Evolutionary conservation across 2,888 invertebrate genomes (phyloP).

Genomic region (Hyalella azteca): DNA sequence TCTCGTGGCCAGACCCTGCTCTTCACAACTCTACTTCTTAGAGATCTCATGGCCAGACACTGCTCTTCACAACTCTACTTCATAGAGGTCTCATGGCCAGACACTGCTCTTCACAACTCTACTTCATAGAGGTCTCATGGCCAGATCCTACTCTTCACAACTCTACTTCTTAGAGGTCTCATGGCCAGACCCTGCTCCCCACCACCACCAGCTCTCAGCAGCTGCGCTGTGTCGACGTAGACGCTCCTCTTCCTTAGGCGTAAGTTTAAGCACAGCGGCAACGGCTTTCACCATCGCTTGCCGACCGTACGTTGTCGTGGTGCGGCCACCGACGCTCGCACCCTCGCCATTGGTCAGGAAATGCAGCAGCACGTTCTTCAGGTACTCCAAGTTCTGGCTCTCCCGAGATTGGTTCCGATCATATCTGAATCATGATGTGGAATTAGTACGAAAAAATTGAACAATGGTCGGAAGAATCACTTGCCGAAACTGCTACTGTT

Average conservation of each 20-base stretch:
- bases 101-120: no score
- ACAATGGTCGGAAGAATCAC: neutral
- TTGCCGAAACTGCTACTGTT: neutral
- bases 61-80: constrained; percentile 54
- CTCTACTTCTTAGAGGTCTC: constrained; percentile 1
- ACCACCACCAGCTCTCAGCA: constrained; percentile 45
- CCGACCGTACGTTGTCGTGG: constrained; percentile 61
- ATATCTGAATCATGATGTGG: constrained; percentile 60
- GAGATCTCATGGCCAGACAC: constrained; percentile 2
- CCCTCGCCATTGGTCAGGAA: constrained; percentile 75
- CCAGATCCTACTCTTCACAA: no score
- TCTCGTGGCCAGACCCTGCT: no score
- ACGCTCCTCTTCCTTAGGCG: constrained; percentile 70
- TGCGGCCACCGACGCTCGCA: constrained; percentile 64
- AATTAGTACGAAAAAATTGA: neutral
- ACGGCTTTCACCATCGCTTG: constrained; percentile 89
- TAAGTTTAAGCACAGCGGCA: constrained; percentile 82
- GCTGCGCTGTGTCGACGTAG: constrained; percentile 42
- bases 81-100: no score
- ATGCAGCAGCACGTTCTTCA: constrained; percentile 87
- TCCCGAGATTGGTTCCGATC: constrained; percentile 71
- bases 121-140: no score
- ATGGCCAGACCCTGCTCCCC: constrained; percentile 41
- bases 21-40: no score
- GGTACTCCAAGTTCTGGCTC: constrained; percentile 85